phyloP scores from a whole-genome alignment of 2,888 invertebrate species.

The Ennomos quercinarius region DNA sequence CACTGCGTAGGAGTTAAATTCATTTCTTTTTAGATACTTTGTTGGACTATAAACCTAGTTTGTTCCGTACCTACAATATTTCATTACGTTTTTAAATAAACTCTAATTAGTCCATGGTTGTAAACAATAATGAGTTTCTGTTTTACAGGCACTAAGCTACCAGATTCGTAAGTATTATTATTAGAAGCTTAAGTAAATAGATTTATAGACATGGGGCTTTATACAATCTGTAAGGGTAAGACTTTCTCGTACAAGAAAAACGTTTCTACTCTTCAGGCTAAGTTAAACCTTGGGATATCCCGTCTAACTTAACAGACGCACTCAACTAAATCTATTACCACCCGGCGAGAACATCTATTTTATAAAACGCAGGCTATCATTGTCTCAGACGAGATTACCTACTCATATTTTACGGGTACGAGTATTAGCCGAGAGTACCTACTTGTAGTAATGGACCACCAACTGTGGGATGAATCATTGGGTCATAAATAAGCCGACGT shows the following conservation, averaged over 20 bases:
- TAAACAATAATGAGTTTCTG: no score
- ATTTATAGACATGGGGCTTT: no score
- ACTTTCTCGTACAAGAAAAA: no score
- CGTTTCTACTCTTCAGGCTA: background rate
- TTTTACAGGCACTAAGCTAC: no score
- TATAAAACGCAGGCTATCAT: conserved; percentile 5
- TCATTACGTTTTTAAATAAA: no score
- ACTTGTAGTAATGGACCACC: conserved; percentile 9
- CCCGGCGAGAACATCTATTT: conserved; percentile 30
- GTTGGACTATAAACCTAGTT: conserved; percentile 8
- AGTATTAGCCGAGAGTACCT: conserved; percentile 1
- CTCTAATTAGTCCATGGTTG: no score
- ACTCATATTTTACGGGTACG: conserved; percentile 18
- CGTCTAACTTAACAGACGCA: conserved; percentile 24
- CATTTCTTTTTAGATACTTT: conserved; percentile 3
- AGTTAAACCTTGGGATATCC: conserved; percentile 12
- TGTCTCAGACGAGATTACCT: conserved; percentile 13
- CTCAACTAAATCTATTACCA: conserved; percentile 32
- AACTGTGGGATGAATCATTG: conserved; percentile 19
- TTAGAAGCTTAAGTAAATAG: no score
- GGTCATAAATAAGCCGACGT: conserved; percentile 10
- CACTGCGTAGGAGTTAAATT: conserved; percentile 24
- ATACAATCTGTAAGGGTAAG: no score
- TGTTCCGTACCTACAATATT: background rate
- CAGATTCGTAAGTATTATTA: no score